A percentile compares a stretch with the other conserved stretches of the same genome.
phyloP scores from a whole-genome alignment of 1,140 invertebrate species.

The Adoxophyes honmai region DNA sequence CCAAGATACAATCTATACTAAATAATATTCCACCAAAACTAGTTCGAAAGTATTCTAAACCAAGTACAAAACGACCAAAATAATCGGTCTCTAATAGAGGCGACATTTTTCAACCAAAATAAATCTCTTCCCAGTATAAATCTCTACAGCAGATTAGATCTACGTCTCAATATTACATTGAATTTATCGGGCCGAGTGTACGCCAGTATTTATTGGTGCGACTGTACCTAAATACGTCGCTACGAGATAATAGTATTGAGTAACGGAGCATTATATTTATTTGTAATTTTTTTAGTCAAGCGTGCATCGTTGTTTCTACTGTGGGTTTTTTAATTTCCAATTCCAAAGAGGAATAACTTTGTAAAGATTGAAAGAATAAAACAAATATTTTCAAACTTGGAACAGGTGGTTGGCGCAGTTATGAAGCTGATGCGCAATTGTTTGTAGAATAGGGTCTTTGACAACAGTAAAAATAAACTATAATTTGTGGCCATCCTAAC shows the following conservation, averaged over 20 bases:
- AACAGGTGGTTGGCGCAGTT: too few relatives aligned
- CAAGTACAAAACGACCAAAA: background rate
- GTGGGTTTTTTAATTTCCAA: too few relatives aligned
- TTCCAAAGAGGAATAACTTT: too few relatives aligned
- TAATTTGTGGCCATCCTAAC: too few relatives aligned
- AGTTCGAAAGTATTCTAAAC: background rate
- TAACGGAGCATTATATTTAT: constrained; percentile 13
- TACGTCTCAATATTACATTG: constrained; percentile 10
- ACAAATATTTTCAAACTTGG: too few relatives aligned
- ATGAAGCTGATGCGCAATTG: too few relatives aligned
- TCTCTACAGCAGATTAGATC: constrained; percentile 8
- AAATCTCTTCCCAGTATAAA: constrained; percentile 9
- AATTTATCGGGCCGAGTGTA: constrained; percentile 12
- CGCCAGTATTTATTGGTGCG: constrained; percentile 6
- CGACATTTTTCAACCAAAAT: constrained; percentile 14
- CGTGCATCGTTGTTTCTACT: background rate
- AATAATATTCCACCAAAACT: background rate
- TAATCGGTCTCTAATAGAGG: constrained; percentile 13
- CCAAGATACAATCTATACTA: too few relatives aligned
- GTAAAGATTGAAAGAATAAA: too few relatives aligned
- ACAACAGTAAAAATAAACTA: too few relatives aligned
- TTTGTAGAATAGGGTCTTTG: too few relatives aligned
- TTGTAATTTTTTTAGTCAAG: constrained; percentile 9
- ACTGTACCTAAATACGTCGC: constrained; percentile 10
- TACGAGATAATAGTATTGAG: constrained; percentile 14